Base-by-base conservation (phyloP, 2,888 invertebrate species). In the Ceramica pisi region DNA sequence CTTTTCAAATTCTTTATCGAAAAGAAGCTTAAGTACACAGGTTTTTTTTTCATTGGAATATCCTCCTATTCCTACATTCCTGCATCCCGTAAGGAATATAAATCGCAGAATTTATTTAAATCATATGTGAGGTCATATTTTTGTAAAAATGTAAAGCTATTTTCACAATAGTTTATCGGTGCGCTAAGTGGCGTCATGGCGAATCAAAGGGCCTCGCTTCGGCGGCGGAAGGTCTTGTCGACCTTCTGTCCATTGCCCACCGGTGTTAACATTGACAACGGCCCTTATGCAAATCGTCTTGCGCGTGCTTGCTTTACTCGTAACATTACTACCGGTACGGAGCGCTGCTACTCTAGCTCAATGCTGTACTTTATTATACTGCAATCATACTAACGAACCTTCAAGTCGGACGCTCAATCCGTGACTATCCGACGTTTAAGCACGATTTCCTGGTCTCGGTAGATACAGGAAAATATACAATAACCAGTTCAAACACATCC, bases 271-370 rank as follows among this genome's bases (percentile, higher is more conserved):
- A 94, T 93, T 93, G 93, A 92, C 90, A 90, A 85, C 90, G 91
- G 91, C 92, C 92, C 93, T 93, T 94, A 95, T 94, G 94, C 95
- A 94, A 95, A 95, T 95, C 92, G 88, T 92, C 91, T 89, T 89
- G 89, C 89, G 88, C 90, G 88, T 89, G 90, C 89, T 87, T 85
- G 76, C 83, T 80, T 82, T 72, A 81, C 41, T 61, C 38, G 74
- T 74, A 38, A 67, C 71, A 70, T 85, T 75, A 85, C 88, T 89
- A 83, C 88, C 88, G 87, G 86, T 71, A 71, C 64, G 46, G 19
- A 19, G 55, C 64, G 51, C 67, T 56, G 57, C 64, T 78, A 71
- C 70, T 67, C 73, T 81, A 82, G 68, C 73, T 77, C 76, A 79
- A 80, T 79, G 81, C 38, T 84, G 85, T 72, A 75, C 79, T 84